Base-by-base conservation (phyloP, 2,888 invertebrate species). In the Anoplius nigerrimus region DNA sequence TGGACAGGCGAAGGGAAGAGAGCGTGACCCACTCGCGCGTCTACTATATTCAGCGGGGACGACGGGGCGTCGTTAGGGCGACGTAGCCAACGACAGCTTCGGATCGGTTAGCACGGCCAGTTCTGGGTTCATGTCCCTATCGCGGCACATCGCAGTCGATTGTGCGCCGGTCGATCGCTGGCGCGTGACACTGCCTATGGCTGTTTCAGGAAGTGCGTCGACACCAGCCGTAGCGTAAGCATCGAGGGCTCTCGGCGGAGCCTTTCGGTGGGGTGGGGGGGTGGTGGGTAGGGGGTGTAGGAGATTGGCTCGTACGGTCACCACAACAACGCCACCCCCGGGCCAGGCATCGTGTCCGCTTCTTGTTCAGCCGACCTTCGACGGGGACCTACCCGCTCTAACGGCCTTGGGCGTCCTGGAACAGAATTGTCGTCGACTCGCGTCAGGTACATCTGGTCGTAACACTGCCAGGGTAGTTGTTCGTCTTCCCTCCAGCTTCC, bases 201-300 rank as follows among this genome's bases (percentile, higher is more conserved):
- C 90, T 96, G 96, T 91, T 96, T 96, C 90, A 96, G 91, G 90
- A 96, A 96, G 90, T 96, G 96, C 89, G 96, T 96, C 89, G 96
- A 95, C 81, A 96, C 96, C 88, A 96, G 92, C 91, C 96, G 94
- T 94, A 96, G 94, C 91, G 95, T 96, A 93, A 96, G 95, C 96
- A 96, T 96, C 91, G 87, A 86, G 85, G 84, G 88, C n/a, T n/a
- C 18, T 86, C 82, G 82, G 76, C 34, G 34, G 34, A 79, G 86
- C 90, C 89, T 11, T n/a, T 88, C 86, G 81, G 74, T 79, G 87
- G 86, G 89, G 89, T 86, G 62, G 74, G 76, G n/a, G n/a, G n/a
- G n/a, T n/a, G n/a, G n/a, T n/a, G n/a, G n/a, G n/a, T n/a, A n/a
- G n/a, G n/a, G n/a, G n/a, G n/a, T n/a, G n/a, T n/a, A n/a, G n/a